phyloP scores from a whole-genome alignment of 2,888 invertebrate genomes.

The Hoplodrina blanda region DNA sequence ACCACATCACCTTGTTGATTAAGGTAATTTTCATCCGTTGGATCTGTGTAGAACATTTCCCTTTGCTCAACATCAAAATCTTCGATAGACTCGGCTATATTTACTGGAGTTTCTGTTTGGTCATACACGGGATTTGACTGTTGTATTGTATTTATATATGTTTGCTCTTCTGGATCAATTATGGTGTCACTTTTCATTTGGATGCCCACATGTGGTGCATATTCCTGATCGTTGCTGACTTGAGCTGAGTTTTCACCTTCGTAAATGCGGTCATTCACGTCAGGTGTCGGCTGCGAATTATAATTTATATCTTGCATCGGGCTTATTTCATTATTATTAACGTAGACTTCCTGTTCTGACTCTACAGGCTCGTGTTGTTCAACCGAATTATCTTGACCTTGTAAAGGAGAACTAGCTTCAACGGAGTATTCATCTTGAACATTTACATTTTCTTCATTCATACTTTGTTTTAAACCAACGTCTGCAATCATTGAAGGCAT shows the following conservation, averaged over 20 bases:
- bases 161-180: slow-evolving; percentile 60
- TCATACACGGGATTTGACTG: slow-evolving; percentile 30
- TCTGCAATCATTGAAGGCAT: background rate
- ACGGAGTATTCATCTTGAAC: slow-evolving; percentile 10
- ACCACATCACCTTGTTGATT: slow-evolving; percentile 62
- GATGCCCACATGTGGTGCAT: slow-evolving; percentile 58
- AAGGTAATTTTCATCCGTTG: slow-evolving; percentile 63
- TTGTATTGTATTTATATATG: slow-evolving; percentile 23
- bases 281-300: slow-evolving; percentile 28
- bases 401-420: slow-evolving; percentile 10
- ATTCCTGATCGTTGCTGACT: slow-evolving; percentile 63
- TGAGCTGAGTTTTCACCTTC: slow-evolving; percentile 64
- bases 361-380: slow-evolving; percentile 39
- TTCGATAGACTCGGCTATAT: slow-evolving; percentile 63
- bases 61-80: slow-evolving; percentile 78
- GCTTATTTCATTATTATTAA: slow-evolving; percentile 55
- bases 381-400: slow-evolving; percentile 38
- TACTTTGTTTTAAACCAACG: slow-evolving; percentile 18
- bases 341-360: slow-evolving; percentile 50
- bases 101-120: slow-evolving; percentile 12
- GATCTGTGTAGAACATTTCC: slow-evolving; percentile 80
- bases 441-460: slow-evolving; percentile 4
- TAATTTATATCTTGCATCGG: slow-evolving; percentile 55
- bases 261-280: slow-evolving; percentile 1
- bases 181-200: slow-evolving; percentile 57